Percentiles rank a stretch among this genome's conserved stretches.
phyloP scores from a whole-genome alignment of 2,888 invertebrate genomes.

The Mesoligia furuncula region DNA sequence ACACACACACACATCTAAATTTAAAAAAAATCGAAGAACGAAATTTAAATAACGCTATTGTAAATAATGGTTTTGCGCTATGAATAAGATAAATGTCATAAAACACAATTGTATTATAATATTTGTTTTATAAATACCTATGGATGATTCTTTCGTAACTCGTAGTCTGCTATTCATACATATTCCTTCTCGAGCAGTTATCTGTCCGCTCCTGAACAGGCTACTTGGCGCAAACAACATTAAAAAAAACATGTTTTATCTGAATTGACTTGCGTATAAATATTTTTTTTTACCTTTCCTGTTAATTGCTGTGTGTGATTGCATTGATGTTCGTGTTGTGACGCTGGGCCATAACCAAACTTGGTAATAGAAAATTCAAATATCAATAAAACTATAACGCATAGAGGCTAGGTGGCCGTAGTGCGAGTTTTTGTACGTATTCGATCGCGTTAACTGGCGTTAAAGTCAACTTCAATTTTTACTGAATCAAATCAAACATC shows the following conservation, averaged over 20 bases:
- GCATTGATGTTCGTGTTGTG: not conserved
- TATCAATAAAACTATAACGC: not conserved
- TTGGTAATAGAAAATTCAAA: not conserved
- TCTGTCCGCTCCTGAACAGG: not conserved
- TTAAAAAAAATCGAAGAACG: not conserved
- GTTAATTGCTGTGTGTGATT: not conserved
- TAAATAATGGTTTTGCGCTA: not conserved
- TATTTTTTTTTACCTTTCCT: not conserved
- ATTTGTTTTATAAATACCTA: slow-evolving; percentile 15
- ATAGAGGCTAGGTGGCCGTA: not conserved
- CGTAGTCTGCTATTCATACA: not conserved
- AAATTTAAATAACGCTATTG: not conserved
- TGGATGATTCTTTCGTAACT: not conserved
- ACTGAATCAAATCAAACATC: not conserved
- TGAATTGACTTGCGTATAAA: not conserved
- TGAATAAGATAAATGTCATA: not conserved
- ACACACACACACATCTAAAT: not conserved
- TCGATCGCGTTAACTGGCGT: not conserved
- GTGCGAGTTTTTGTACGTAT: not conserved
- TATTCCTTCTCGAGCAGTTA: not conserved
- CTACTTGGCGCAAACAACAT: too few relatives aligned
- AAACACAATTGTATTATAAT: slow-evolving; percentile 3
- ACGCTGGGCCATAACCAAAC: not conserved
- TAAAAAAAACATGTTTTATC: not conserved
- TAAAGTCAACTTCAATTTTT: not conserved